Evolutionary conservation across 2,888 invertebrate species (phyloP), one percentile per base, ranked within the genome.

Genomic region (Caenorhabditis auriculariae): DNA sequence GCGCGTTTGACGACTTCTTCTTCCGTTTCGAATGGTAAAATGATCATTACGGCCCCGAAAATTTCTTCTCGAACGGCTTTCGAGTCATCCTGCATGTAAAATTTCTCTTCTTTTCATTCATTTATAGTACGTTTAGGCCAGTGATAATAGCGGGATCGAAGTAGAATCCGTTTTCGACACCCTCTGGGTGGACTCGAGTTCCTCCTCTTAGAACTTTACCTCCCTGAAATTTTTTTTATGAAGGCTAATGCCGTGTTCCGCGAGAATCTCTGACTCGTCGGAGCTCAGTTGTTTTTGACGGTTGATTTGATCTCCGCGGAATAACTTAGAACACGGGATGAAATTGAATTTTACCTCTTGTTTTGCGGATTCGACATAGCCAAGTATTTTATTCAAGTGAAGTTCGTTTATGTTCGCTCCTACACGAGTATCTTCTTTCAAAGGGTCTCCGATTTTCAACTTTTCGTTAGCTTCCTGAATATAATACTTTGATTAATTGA

Each of bases 41-140:
- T 75, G 4, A 84, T 81, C 66, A 85, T 78, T 6, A 87, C 85
- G 4, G 86, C 75, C 4, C 87, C 87, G 78, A 87, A 87, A 32
- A 87, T 82, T 73, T 87, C 87, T 58, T 87, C 86, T 53, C 78
- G 76, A 2, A 61, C 53, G 0, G 54, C 55, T 41, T 56, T 59
- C 2, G 59, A 45, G 1, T 56, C 51, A 49, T 64, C 59, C 7
- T 41, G n/a, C 9, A 32, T 12, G 35, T n/a, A n/a, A n/a, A n/a
- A n/a, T n/a, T n/a, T n/a, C n/a, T n/a, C n/a, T n/a, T n/a, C n/a
- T 9, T 32, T 32, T 32, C n/a, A 12, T n/a, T 12, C 9, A 32
- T n/a, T 32, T 32, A 32, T 19, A 81, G 65, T 71, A 85, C 84
- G 7, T 63, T 74, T 59, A 85, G 83, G 59, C 83, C 77, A 2